Percentiles rank a stretch among this genome's conserved stretches.
These are phyloP conservation scores for Aphis craccivora DNA, from an alignment of 1,140 invertebrate genomes.

Conservation along the genomic window DNA sequence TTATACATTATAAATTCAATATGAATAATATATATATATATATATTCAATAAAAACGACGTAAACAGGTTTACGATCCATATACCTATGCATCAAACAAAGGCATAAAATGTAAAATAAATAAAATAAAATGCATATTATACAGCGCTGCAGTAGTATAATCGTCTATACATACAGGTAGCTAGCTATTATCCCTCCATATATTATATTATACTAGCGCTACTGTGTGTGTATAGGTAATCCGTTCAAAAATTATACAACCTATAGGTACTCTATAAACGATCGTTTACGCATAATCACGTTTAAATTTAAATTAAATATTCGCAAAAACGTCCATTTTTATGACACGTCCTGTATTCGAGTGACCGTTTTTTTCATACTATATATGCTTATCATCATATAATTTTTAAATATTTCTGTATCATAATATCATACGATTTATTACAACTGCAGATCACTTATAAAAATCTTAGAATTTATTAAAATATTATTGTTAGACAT, in stretches of 20 bases:
- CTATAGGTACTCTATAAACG: background rate
- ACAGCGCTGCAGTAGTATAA: background rate
- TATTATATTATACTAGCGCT: background rate
- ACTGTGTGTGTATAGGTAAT: background rate
- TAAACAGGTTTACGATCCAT: constrained; percentile 26
- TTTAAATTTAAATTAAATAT: background rate
- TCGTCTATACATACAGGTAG: background rate
- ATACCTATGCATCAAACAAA: constrained; percentile 20
- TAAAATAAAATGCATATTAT: constrained; percentile 7
- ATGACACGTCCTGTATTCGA: background rate
- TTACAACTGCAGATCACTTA: background rate
- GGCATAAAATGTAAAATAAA: background rate
- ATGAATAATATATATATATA: background rate
- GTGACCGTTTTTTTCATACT: background rate
- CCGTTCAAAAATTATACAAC: background rate
- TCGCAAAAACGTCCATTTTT: background rate
- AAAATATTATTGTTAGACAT: background rate
- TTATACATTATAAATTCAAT: background rate
- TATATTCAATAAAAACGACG: background rate
- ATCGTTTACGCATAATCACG: background rate
- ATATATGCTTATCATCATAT: background rate
- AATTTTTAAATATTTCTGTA: background rate
- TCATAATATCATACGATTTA: background rate
- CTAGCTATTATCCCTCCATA: background rate
- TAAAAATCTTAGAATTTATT: background rate